Base-by-base conservation (phyloP, 1,140 invertebrate species). In the Drosophila aff. region DNA sequence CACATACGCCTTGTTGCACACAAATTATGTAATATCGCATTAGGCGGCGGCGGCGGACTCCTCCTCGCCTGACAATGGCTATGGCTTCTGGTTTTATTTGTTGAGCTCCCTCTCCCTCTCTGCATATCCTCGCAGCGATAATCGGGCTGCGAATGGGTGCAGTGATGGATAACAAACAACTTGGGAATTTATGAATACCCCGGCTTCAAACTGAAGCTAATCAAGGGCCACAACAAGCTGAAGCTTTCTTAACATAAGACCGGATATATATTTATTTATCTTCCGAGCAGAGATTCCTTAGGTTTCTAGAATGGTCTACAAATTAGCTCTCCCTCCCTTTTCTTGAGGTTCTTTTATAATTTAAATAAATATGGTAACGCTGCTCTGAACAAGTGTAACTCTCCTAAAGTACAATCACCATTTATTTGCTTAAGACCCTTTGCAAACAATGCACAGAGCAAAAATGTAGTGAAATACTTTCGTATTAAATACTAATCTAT, bases 11-110 rank as follows among this genome's bases (percentile, higher is more conserved):
- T 77, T 71, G 84, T 81, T 87, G 84, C 81, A 83, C 83, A 75
- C 64, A 72, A 83, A 87, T 87, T 87, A 87, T 87, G 84, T 84
- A 87, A 87, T 81, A 81, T 69, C 77, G 68, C 80, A 89, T 89
- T 89, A 89, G 69, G 46, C 23, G 71, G 43, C 23, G 71, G 43
- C 28, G 18, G 28, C 52, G 33, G 10, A 23, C 33, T n/a, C 43
- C 26, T 50, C 4, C 68, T 13, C 47, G 41, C n/a, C 15, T 31
- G 33, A 28, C 31, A 74, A 61, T 36, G 26, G 33, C 36, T 33
- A 60, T 36, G 26, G 36, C 44, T 33, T 28, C 65, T 77, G 47
- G 46, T 55, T 78, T 55, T 69, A 38, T 74, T 72, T 73, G 38
- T 61, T 49, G 47, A 84, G 77, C 68, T 68, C 13, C 4, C 31